A percentile compares a stretch with the other conserved stretches of the same genome.
Conservation (phyloP, 2,113 vertebrate species). For the Uropsilus gracilis region DNA sequence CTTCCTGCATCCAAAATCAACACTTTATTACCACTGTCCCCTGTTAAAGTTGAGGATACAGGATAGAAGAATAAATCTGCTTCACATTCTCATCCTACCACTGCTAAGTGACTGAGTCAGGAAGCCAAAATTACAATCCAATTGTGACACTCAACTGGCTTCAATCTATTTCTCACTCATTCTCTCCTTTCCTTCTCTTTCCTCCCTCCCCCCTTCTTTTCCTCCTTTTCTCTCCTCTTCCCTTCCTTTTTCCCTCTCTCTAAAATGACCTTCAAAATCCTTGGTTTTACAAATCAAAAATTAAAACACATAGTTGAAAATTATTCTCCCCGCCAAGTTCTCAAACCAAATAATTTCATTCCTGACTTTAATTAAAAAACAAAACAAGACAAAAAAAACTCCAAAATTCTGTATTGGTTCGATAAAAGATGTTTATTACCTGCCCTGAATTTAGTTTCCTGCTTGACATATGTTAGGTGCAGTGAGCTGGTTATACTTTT, state of each 20-base stretch:
- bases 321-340: background rate
- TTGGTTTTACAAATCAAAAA: background rate
- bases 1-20: background rate
- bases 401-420: background rate
- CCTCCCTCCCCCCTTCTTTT: background rate
- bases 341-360: background rate
- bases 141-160: background rate
- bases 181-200: background rate
- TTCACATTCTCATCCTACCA: constrained; percentile 1
- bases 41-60: background rate
- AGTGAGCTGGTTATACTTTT: background rate
- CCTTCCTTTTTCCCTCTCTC: background rate
- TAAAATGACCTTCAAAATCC: background rate
- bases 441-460: background rate
- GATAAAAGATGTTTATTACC: background rate
- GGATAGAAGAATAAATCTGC: background rate
- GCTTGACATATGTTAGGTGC: background rate
- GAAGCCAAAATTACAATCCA: background rate
- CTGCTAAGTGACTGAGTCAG: background rate
- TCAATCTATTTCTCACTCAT: background rate
- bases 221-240: background rate
- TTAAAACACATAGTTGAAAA: background rate
- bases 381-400: background rate
- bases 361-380: background rate
- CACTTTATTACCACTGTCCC: background rate